A percentile compares a stretch with the other conserved stretches of the same genome.
These are phyloP conservation scores for Pseudomyrmex sp. DNA, from an alignment of 1,140 invertebrate genomes.

Conservation along the genomic window DNA sequence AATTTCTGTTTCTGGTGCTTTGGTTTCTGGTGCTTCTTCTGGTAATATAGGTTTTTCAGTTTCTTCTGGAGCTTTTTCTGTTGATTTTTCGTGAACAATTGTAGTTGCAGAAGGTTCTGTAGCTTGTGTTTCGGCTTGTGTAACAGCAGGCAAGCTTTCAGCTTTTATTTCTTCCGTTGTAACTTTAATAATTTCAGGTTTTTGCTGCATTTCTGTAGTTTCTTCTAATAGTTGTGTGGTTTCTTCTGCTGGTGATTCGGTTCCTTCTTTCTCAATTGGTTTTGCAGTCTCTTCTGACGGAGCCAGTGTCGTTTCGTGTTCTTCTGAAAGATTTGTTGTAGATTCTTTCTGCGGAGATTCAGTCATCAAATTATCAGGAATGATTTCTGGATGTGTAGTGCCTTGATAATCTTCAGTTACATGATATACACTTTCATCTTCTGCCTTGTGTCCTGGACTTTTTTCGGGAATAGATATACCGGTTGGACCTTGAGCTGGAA, in stretches of 20 bases:
- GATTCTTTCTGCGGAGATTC: constrained; percentile 63
- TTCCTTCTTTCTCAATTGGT: neutral
- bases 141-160: neutral
- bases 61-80: constrained; percentile 18
- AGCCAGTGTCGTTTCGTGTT: constrained; percentile 7
- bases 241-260: constrained; percentile 20
- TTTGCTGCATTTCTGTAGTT: constrained; percentile 39
- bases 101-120: constrained; percentile 22
- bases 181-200: constrained; percentile 8
- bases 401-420: constrained; percentile 68
- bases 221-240: constrained; percentile 24
- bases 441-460: constrained; percentile 79
- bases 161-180: constrained; percentile 6
- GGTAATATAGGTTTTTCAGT: constrained; percentile 41
- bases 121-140: constrained; percentile 2
- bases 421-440: constrained; percentile 75
- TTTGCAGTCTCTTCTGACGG: constrained; percentile 24
- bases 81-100: neutral
- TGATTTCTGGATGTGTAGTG: constrained; percentile 59
- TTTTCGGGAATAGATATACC: constrained; percentile 76
- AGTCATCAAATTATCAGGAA: constrained; percentile 68
- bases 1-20: constrained; percentile 14
- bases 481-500: constrained; percentile 71
- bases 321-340: constrained; percentile 54
- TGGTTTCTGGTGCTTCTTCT: constrained; percentile 29